Base-by-base conservation (phyloP, 2,888 invertebrate species). In the Tortrix viridana region DNA sequence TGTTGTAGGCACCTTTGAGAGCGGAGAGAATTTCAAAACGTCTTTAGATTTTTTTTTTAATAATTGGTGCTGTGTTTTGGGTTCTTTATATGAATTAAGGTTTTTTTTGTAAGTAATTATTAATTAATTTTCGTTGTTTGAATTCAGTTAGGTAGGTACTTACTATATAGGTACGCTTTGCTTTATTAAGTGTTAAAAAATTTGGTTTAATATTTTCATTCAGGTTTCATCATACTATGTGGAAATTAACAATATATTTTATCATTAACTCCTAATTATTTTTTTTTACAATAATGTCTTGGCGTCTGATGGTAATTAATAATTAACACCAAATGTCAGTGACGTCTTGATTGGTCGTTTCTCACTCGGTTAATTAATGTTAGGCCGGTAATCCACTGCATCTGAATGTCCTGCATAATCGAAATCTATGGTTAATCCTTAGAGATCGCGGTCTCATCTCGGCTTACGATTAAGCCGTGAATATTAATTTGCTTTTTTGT, bases 361-460 rank as follows among this genome's bases (percentile, higher is more conserved):
- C 41, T 63, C 53, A 50, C 32, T 14, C 4, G 22, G 53, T 18
- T 53, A 57, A 57, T 63, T 57, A 63, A 53, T 58, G 57, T 38
- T 57, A 52, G 41, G 14, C 43, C 26, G 26, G 37, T 58, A 63
- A 63, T 63, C 63, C 63, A 41, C 18, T 46, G 37, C 38, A 38
- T 52, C 16, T 47, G 43, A 48, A 57, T 58, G 58, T 44, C 37
- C 5, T 38, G 52, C 52, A 32, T 63, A 63, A 63, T 63, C 63
- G 41, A 58, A 57, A 63, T 58, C 63, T 57, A 62, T 57, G 46
- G 37, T 47, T 63, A 63, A 63, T 63, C 63, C 47, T 20, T 20
- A n/a, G 44, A 43, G 44, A 50, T 62, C 55, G 23, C 26, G 44
- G 23, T 20, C 23, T 43, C 43, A 61, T 56, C 62, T 32, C 19